Conservation (phyloP, 2,888 invertebrate genomes). For the Sphinx pinastri region DNA sequence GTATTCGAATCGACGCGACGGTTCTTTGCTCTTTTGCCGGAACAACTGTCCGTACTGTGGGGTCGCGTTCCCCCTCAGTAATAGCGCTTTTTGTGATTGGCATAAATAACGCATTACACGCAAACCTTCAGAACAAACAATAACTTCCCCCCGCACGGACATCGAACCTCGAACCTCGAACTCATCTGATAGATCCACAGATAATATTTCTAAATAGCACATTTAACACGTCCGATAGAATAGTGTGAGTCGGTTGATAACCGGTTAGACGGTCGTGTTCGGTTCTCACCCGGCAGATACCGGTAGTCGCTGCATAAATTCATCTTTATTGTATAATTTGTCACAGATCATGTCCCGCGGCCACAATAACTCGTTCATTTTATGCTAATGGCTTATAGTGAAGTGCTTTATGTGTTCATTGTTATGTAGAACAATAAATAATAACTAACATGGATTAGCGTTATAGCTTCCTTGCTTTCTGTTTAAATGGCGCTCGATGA, state of each 20-base stretch:
- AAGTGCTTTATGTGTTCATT: constrained; percentile 77
- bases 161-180: neutral
- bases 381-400: constrained; percentile 74
- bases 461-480: constrained; percentile 30
- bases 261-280: constrained; percentile 5
- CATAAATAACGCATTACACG: neutral
- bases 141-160: neutral
- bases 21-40: neutral
- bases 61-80: constrained; percentile 7
- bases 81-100: neutral
- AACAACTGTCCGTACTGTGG: constrained; percentile 1
- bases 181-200: no score
- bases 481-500: constrained; percentile 20
- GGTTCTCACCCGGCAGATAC: constrained; percentile 9
- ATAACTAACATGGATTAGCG: constrained; percentile 52
- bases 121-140: neutral
- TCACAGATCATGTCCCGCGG: constrained; percentile 45
- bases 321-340: constrained; percentile 46
- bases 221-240: no score
- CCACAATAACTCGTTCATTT: constrained; percentile 58
- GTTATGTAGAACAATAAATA: constrained; percentile 74
- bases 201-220: no score
- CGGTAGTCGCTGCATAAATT: constrained; percentile 25
- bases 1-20: neutral
- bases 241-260: neutral